A percentile compares a stretch with the other conserved stretches of the same genome.
Conservation (phyloP, 1,140 invertebrate genomes). For the Thaumatotibia leucotreta region DNA sequence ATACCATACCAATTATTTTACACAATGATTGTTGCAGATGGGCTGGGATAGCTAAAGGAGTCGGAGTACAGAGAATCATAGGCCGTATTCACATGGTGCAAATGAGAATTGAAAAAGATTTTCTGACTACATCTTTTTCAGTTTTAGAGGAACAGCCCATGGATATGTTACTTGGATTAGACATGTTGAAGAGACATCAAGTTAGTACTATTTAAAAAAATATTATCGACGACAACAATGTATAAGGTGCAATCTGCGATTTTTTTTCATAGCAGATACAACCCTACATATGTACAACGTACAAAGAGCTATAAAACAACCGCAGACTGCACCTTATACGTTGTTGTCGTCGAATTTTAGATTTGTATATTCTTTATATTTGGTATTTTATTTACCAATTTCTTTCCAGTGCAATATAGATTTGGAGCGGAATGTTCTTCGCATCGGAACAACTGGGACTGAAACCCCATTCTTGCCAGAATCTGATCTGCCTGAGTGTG, state of each 20-base stretch:
- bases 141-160: constrained; percentile 98
- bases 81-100: constrained; percentile 98
- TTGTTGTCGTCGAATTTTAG: background rate
- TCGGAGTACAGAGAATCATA: constrained; percentile 97
- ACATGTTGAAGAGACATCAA: constrained; percentile 98
- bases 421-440: constrained; percentile 90
- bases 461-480: constrained; percentile 94
- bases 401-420: constrained; percentile 91
- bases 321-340: too few relatives aligned
- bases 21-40: too few relatives aligned
- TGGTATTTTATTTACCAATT: background rate
- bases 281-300: too few relatives aligned
- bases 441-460: constrained; percentile 96
- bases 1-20: too few relatives aligned
- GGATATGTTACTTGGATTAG: constrained; percentile 98
- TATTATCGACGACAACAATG: too few relatives aligned
- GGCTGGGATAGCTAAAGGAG: constrained; percentile 96
- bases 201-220: constrained; percentile 55
- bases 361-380: background rate
- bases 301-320: too few relatives aligned
- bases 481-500: constrained; percentile 85
- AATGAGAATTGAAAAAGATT: constrained; percentile 96
- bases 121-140: constrained; percentile 96
- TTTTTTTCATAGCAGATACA: too few relatives aligned
- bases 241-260: too few relatives aligned